A percentile compares a stretch with the other conserved stretches of the same genome.
Conservation (phyloP, 2,888 invertebrate species). For the Apodemia hepburni region DNA sequence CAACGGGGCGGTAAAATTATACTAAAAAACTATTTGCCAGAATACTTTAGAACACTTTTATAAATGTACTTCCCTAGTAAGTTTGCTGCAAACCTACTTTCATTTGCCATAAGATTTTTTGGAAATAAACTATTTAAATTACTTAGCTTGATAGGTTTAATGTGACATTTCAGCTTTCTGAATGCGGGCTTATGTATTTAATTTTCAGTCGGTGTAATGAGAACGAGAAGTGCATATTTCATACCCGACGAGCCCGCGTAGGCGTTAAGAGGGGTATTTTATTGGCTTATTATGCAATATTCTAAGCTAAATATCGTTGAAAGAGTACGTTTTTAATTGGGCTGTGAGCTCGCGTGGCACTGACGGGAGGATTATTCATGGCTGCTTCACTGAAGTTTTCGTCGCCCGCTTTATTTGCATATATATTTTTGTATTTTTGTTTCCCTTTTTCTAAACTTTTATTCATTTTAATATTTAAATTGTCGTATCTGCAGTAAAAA, state of each 20-base stretch:
- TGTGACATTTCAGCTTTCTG: constrained; percentile 19
- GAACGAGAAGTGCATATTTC: constrained; percentile 75
- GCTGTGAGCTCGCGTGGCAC: constrained; percentile 70
- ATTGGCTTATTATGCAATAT: constrained; percentile 68
- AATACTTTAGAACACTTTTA: too few relatives aligned
- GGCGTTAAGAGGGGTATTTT: too few relatives aligned
- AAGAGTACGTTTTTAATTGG: constrained; percentile 80
- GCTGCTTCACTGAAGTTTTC: constrained; percentile 64
- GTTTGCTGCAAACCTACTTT: too few relatives aligned
- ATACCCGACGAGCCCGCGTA: too few relatives aligned
- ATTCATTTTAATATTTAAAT: too few relatives aligned
- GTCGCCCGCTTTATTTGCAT: constrained; percentile 54
- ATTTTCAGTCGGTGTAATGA: constrained; percentile 69
- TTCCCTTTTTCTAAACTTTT: too few relatives aligned
- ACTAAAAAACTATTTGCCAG: too few relatives aligned
- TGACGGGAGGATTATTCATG: constrained; percentile 77
- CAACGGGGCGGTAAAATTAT: too few relatives aligned
- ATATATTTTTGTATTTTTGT: too few relatives aligned
- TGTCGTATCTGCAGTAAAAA: too few relatives aligned
- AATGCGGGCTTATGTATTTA: constrained; percentile 57
- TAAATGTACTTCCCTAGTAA: too few relatives aligned
- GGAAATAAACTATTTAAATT: not conserved
- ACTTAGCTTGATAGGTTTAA: constrained; percentile 8
- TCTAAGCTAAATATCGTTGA: constrained; percentile 79
- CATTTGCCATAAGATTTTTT: not conserved